Evolutionary conservation across 2,113 vertebrate species (phyloP), one percentile per base, ranked within the genome.

Genomic region (Corynorhinus townsendii): DNA sequence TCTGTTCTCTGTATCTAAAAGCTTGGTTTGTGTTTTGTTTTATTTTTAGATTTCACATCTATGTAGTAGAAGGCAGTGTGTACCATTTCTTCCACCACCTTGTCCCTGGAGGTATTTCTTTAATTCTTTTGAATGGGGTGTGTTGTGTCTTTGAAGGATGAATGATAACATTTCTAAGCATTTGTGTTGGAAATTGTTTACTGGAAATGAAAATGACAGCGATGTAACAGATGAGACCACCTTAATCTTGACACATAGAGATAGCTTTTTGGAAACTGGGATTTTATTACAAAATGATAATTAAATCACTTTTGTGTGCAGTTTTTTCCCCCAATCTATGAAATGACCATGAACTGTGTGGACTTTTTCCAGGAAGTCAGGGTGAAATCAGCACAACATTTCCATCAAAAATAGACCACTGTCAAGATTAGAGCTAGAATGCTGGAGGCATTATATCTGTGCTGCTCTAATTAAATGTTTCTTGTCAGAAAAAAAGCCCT

Each of bases 361-460:
- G 95, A 83, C 95, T 97, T 98, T 96, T 97, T 95, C 89, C 93
- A 93, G 93, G 96, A 96, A 96, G 94, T 91, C 93, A 97, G 96
- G 82, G 91, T 97, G 89, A 98, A 98, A 98, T 97, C 93, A 88
- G 79, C 64, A 96, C 89, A 96, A 56, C 95, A 95, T 96, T 97
- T 93, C 90, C 93, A 97, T 97, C 91, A 93, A 9, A 97, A 97
- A 91, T 40, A 92, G 89, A 75, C 96, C 93, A 90, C 82, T 94
- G 76, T 66, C 30, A 72, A 97, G 88, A 91, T 95, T 89, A 97
- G 90, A 96, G 80, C 73, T 43, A 26, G 12, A 38, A 83, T 75
- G 22, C 97, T 95, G 17, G 95, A 96, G 96, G 91, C 54, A 0
- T 90, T 49, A 22, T 81, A 40, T 89, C 95, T 88, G 81, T 62